Conservation (phyloP, 2,797 vertebrate species). For the Zenarchopterus dispar region DNA sequence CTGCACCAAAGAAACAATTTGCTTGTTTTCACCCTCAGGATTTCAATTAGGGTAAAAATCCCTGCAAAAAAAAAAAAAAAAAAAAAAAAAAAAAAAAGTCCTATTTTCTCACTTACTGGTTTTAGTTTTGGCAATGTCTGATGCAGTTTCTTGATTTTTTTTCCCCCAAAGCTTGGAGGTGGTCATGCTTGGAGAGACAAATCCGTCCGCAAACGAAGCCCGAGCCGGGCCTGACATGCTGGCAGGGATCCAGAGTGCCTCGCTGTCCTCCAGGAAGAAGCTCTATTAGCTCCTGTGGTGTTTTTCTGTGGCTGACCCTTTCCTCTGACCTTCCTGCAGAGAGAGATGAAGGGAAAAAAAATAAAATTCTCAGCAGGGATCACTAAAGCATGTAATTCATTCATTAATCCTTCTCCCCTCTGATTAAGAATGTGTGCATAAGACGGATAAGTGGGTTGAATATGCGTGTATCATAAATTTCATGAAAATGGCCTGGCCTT, state of each 20-base stretch:
- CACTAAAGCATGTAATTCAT: constrained; percentile 72
- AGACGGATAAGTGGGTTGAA: constrained; percentile 54
- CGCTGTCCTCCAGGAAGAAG: constrained; percentile 40
- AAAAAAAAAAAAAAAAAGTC: neutral
- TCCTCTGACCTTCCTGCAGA: constrained; percentile 60
- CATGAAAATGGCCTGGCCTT: constrained; percentile 24
- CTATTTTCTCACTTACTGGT: constrained; percentile 13
- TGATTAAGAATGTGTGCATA: constrained; percentile 55
- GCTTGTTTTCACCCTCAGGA: neutral
- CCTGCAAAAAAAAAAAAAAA: neutral
- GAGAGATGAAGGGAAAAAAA: constrained; percentile 13
- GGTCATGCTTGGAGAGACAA: constrained; percentile 1
- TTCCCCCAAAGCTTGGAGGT: neutral
- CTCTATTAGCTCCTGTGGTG: constrained; percentile 40
- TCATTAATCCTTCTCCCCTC: constrained; percentile 63
- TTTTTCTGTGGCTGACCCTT: constrained; percentile 54
- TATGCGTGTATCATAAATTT: constrained; percentile 31
- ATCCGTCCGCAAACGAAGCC: constrained; percentile 27
- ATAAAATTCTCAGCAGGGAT: constrained; percentile 61
- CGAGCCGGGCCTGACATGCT: constrained; percentile 30
- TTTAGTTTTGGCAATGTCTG: neutral
- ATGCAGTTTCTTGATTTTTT: neutral
- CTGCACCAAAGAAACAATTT: no score
- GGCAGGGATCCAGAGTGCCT: constrained; percentile 29
- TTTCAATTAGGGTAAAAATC: neutral